phyloP scores from a whole-genome alignment of 2,113 vertebrate genomes.

The Sylvilagus bachmani region DNA sequence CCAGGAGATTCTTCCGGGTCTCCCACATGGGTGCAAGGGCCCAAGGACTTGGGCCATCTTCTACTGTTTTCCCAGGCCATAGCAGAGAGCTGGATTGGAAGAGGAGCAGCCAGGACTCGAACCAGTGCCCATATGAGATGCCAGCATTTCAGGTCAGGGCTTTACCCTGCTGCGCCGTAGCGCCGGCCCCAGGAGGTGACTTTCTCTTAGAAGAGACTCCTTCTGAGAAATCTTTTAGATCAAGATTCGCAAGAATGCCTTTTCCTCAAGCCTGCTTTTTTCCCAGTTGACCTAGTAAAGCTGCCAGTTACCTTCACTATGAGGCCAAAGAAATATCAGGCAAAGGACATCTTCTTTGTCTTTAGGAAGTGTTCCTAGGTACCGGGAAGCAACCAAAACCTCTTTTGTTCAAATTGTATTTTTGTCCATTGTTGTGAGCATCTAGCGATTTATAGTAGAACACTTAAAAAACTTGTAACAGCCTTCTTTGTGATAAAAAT shows the following conservation, averaged over 20 bases:
- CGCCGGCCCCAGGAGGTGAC: not conserved
- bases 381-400: not conserved
- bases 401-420: not conserved
- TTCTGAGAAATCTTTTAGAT: constrained; percentile 4
- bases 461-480: constrained; percentile 4
- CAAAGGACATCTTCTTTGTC: not conserved
- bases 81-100: too few relatives aligned
- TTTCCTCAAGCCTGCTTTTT: constrained; percentile 3
- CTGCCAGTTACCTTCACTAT: not conserved
- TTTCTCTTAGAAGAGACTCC: not conserved
- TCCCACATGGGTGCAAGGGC: too few relatives aligned
- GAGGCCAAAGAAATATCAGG: not conserved
- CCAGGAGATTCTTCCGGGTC: too few relatives aligned
- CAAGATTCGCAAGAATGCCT: not conserved
- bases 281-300: not conserved
- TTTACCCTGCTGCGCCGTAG: too few relatives aligned
- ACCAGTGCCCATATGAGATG: too few relatives aligned
- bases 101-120: too few relatives aligned
- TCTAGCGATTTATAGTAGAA: not conserved
- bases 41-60: too few relatives aligned
- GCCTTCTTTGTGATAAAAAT: not conserved
- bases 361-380: not conserved
- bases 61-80: too few relatives aligned
- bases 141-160: too few relatives aligned
- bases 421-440: not conserved